Evolutionary conservation across 1,140 invertebrate species (phyloP).

Genomic region (Drosophila mayri): DNA sequence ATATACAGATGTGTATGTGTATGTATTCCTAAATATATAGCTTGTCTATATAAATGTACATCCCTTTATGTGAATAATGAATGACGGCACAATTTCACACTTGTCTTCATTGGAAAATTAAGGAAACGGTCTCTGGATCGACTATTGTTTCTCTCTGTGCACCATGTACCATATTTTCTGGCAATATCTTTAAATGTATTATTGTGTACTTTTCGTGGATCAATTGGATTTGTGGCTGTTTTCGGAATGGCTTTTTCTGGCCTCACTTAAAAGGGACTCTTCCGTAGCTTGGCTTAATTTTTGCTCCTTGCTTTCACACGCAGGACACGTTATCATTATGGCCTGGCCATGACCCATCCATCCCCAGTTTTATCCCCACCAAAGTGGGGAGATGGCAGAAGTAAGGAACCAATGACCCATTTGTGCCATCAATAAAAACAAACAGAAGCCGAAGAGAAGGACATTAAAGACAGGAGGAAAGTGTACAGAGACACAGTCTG

Average conservation of each 20-base stretch:
- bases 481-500: not conserved
- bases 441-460: conserved; percentile 30
- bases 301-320: not conserved
- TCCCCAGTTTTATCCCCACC: not conserved
- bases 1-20: not conserved
- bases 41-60: not conserved
- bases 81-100: conserved; percentile 53
- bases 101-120: conserved; percentile 49
- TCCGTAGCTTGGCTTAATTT: not conserved
- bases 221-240: conserved; percentile 46
- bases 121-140: not conserved
- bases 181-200: conserved; percentile 13
- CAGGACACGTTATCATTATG: conserved; percentile 24
- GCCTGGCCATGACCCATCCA: conserved; percentile 6
- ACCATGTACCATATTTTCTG: not conserved
- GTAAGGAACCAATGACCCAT: conserved; percentile 54
- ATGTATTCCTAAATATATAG: no score
- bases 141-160: conserved; percentile 14
- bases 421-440: conserved; percentile 72
- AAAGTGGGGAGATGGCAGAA: conserved; percentile 25
- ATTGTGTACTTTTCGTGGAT: conserved; percentile 23
- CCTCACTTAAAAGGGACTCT: not conserved
- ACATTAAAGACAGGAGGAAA: conserved; percentile 1
- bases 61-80: conserved; percentile 28
- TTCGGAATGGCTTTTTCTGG: not conserved